Conservation (phyloP, 2,113 vertebrate species). For the Chloroceryle aenea region DNA sequence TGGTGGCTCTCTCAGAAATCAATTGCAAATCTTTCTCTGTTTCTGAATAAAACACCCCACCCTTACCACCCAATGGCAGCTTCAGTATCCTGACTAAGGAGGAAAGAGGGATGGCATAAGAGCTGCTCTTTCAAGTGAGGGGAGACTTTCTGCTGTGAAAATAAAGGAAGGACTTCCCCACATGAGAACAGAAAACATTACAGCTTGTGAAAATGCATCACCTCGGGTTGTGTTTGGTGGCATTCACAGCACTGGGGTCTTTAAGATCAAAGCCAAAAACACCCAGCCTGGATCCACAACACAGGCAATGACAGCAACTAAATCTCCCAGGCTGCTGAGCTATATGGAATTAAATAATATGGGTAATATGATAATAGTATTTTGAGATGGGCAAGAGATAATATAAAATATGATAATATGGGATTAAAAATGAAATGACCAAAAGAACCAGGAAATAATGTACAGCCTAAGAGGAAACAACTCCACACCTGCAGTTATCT, state of each 20-base stretch:
- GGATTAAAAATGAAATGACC: not conserved
- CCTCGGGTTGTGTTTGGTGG: not conserved
- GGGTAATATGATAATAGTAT: not conserved
- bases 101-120: not conserved
- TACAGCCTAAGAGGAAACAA: not conserved
- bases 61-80: not conserved
- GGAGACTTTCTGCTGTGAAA: not conserved
- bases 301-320: not conserved
- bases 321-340: not conserved
- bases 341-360: not conserved
- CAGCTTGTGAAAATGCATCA: not conserved
- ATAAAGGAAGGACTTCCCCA: not conserved
- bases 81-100: not conserved
- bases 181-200: not conserved
- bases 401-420: not conserved
- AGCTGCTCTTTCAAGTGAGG: not conserved
- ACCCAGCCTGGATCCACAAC: not conserved
- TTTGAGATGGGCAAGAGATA: not conserved
- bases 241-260: not conserved
- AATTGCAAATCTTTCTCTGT: not conserved
- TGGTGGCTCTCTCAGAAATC: not conserved
- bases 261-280: not conserved
- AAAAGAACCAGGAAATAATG: not conserved
- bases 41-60: not conserved
- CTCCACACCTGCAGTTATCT: not conserved